phyloP scores from a whole-genome alignment of 2,797 vertebrate genomes.

The Protonibea diacanthus region DNA sequence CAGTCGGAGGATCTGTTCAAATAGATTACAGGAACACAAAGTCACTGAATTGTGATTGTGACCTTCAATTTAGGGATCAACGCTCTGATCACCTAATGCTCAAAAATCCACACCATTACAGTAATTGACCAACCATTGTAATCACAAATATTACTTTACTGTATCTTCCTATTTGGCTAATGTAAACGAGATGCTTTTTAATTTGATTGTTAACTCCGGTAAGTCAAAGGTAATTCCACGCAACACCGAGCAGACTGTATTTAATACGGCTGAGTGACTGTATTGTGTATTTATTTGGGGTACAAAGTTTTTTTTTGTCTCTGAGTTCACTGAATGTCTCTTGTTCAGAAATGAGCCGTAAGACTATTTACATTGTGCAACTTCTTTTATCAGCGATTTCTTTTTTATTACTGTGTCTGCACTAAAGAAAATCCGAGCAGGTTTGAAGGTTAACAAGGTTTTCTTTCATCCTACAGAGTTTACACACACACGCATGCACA shows the following conservation, averaged over 20 bases:
- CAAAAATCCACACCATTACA: constrained; percentile 70
- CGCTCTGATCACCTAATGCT: constrained; percentile 62
- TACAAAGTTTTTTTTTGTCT: neutral
- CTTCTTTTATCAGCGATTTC: neutral
- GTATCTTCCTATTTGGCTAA: constrained; percentile 47
- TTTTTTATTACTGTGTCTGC: neutral
- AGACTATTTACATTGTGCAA: neutral
- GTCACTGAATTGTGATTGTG: constrained; percentile 15
- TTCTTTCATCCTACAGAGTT: constrained; percentile 40
- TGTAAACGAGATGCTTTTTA: constrained; percentile 55
- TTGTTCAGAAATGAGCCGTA: neutral
- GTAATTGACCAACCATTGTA: constrained; percentile 60
- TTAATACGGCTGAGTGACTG: constrained; percentile 10
- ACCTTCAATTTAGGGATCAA: constrained; percentile 56
- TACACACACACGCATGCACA: constrained; percentile 21
- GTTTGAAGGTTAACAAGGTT: constrained; percentile 56
- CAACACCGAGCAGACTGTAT: constrained; percentile 8
- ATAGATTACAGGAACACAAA: constrained; percentile 17
- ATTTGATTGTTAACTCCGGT: constrained; percentile 45
- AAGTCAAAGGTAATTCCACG: constrained; percentile 44
- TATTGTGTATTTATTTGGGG: neutral
- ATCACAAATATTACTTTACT: constrained; percentile 55
- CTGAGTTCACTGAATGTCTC: neutral
- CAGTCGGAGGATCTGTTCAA: neutral
- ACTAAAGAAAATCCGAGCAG: constrained; percentile 4